These are phyloP conservation scores for Megaustenia siamemsis DNA, from an alignment of 2,888 invertebrate species.

Conservation along the genomic window DNA sequence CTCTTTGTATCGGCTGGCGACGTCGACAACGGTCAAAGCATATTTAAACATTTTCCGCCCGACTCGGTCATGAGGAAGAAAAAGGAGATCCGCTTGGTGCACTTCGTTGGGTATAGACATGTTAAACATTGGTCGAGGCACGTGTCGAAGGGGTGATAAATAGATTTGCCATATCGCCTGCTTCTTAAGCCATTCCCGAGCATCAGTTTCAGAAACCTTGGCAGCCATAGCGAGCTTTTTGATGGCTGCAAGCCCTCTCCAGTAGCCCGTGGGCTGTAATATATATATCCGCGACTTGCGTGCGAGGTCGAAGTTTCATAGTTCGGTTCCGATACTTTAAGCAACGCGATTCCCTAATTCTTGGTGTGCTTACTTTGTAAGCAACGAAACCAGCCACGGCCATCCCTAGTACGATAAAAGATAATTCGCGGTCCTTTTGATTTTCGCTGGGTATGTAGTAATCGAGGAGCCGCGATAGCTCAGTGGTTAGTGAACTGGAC, in stretches of 20 bases:
- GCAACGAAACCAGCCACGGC: not conserved
- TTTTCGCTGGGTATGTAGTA: not conserved
- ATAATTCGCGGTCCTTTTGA: slow-evolving; percentile 21
- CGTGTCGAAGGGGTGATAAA: slow-evolving; percentile 35
- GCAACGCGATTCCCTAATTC: too few relatives aligned
- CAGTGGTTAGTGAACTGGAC: too few relatives aligned
- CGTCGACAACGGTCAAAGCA: slow-evolving; percentile 35
- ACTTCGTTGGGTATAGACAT: slow-evolving; percentile 26
- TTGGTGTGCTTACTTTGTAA: too few relatives aligned
- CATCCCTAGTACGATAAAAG: slow-evolving; percentile 14
- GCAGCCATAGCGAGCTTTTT: slow-evolving; percentile 32
- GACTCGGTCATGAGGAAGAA: slow-evolving; percentile 14
- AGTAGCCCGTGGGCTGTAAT: slow-evolving; percentile 4
- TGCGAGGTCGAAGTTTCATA: not conserved
- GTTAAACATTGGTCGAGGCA: slow-evolving; percentile 34
- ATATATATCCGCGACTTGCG: not conserved
- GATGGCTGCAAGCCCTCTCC: slow-evolving; percentile 15
- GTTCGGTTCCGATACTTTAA: too few relatives aligned
- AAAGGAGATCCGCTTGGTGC: slow-evolving; percentile 30
- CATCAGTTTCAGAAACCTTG: slow-evolving; percentile 20
- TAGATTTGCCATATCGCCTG: slow-evolving; percentile 48
- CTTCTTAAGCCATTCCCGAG: slow-evolving; percentile 37
- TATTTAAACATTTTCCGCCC: slow-evolving; percentile 30
- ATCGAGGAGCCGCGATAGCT: too few relatives aligned
- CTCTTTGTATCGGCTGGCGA: slow-evolving; percentile 10